Evolutionary conservation across 2,113 vertebrate species (phyloP).

Genomic region (Pycnonotus jocosus): DNA sequence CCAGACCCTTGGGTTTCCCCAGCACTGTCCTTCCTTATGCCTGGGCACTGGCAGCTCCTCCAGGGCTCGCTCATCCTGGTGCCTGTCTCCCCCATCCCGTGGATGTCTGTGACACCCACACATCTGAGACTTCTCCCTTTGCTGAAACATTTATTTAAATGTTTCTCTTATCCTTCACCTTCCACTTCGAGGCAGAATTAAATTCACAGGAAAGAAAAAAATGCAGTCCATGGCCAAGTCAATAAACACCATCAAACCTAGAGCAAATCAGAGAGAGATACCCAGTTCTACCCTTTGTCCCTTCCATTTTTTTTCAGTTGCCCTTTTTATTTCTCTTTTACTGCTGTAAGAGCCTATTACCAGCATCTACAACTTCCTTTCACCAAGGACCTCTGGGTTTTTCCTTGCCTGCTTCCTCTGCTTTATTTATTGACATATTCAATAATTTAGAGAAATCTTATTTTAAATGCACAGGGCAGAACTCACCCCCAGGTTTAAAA

Average conservation of each 20-base stretch:
- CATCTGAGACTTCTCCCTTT: not conserved
- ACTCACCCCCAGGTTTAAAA: slow-evolving; percentile 53
- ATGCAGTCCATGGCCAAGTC: not conserved
- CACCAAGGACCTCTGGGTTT: slow-evolving; percentile 46
- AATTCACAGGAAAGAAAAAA: not conserved
- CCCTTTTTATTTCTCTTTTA: not conserved
- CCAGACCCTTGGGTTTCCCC: not conserved
- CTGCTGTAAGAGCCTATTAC: not conserved
- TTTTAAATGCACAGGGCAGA: slow-evolving; percentile 56
- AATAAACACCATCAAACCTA: not conserved
- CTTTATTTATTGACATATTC: slow-evolving; percentile 55
- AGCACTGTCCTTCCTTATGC: not conserved
- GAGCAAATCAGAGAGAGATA: not conserved
- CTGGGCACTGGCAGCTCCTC: rapidly evolving
- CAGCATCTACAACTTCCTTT: slow-evolving; percentile 14
- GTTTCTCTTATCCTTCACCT: not conserved
- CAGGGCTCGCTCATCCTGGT: rapidly evolving
- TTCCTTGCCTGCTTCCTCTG: slow-evolving; percentile 21
- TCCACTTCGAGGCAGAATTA: not conserved
- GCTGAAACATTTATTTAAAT: not conserved
- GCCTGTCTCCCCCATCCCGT: rapidly evolving
- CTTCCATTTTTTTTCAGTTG: not conserved
- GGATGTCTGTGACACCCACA: not conserved
- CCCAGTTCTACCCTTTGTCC: not conserved
- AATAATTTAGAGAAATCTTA: slow-evolving; percentile 61